A percentile compares a stretch with the other conserved stretches of the same genome.
Evolutionary conservation across 2,113 vertebrate species (phyloP).

Genomic region (Platichthys flesus): DNA sequence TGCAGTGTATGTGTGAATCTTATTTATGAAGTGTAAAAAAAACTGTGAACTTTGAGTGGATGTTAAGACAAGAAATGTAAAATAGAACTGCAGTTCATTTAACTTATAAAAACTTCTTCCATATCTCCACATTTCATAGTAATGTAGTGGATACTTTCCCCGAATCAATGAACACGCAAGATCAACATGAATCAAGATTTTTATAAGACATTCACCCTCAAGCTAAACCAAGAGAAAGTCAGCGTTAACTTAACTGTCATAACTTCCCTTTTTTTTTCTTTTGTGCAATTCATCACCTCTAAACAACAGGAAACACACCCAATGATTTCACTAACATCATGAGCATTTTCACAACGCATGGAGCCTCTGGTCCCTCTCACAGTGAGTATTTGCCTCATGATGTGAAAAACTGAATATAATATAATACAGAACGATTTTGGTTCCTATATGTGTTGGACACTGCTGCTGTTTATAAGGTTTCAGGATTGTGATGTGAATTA

Average conservation of each 20-base stretch:
- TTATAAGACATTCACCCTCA: background rate
- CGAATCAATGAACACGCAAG: no score
- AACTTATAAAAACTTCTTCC: no score
- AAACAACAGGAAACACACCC: constrained; percentile 71
- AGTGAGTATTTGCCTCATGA: constrained; percentile 42
- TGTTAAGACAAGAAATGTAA: no score
- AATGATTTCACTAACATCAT: constrained; percentile 20
- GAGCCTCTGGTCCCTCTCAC: background rate
- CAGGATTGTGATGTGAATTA: background rate
- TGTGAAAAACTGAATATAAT: background rate
- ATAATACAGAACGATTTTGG: background rate
- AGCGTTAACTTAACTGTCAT: background rate
- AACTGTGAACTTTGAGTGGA: no score
- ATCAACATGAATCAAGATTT: background rate
- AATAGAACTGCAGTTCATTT: no score
- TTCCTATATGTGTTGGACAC: background rate
- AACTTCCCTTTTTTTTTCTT: constrained; percentile 54
- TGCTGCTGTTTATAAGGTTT: background rate
- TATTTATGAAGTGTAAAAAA: no score
- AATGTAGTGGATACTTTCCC: no score
- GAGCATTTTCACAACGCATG: background rate
- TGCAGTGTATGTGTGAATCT: no score
- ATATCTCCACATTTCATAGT: no score
- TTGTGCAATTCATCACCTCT: background rate
- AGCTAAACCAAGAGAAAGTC: background rate